Evolutionary conservation across 2,113 vertebrate species (phyloP).

Genomic region (Rallus limicola): DNA sequence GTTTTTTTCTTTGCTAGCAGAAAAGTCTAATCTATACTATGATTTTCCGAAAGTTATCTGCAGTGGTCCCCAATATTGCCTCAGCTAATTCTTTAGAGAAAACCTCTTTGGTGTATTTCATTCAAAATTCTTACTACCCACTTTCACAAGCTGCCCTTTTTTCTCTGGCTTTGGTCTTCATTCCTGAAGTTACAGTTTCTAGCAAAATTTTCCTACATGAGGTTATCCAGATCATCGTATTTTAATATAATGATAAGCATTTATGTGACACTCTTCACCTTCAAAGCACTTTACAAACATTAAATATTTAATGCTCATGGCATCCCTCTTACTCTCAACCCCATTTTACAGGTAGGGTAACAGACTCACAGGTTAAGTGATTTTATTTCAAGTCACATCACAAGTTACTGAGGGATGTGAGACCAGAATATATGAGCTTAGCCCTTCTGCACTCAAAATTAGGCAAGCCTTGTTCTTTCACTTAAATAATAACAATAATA

Average conservation of each 20-base stretch:
- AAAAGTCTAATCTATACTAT: background rate
- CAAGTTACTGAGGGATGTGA: slow-evolving; percentile 28
- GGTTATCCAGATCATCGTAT: background rate
- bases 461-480: background rate
- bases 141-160: background rate
- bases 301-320: slow-evolving; percentile 56
- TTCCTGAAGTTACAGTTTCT: background rate
- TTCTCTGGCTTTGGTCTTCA: background rate
- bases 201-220: background rate
- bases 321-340: slow-evolving; percentile 15
- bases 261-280: slow-evolving; percentile 21
- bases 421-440: slow-evolving; percentile 18
- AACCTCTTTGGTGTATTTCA: background rate
- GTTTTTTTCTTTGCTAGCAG: background rate
- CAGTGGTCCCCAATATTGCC: background rate
- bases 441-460: background rate
- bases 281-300: slow-evolving; percentile 56
- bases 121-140: background rate
- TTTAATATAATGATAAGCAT: slow-evolving; percentile 27
- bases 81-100: background rate
- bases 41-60: background rate
- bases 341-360: slow-evolving; percentile 39
- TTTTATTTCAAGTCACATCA: slow-evolving; percentile 65
- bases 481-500: background rate
- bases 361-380: slow-evolving; percentile 54